Base-by-base conservation (phyloP, 2,888 invertebrate genomes). In the Chrysolina americana region DNA sequence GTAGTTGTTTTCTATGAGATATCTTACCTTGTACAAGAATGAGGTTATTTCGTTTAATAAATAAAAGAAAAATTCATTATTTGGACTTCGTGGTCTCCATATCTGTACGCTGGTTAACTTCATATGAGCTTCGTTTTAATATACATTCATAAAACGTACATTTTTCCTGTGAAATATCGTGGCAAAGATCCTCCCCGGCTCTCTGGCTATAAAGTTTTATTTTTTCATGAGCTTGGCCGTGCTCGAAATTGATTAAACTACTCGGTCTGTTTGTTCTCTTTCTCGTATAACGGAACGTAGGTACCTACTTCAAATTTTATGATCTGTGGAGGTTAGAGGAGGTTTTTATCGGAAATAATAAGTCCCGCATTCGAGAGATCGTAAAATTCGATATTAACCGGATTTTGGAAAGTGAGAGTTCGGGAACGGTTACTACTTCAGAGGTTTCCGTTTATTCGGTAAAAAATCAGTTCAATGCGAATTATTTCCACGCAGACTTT, bases 241-340 rank as follows among this genome's bases (percentile, higher is more conserved):
- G 21, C 53, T 53, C 53, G 21, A 53, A 53, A 21, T 53, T 53
- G 53, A 53, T 53, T 53, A 53, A 53, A 53, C 53, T 53, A 13
- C 15, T 1, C 21, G 19, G 21, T 53, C 19, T 53, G 53, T 23
- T 53, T 53, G 53, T 53, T 53, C 53, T 53, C 21, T 53, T 53
- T 21, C 53, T 53, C 19, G 21, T 53, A 13, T 4, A 53, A 13
- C 53, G 21, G 21, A 53, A 53, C 53, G 21, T 53, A 23, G 21
- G 3, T 53, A 21, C 53, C 53, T 53, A 53, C 53, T 53, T 21
- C 19, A 53, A 53, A 53, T 53, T 53, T 53, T 21, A 53, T 53
- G 21, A 53, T 53, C 19, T 53, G 53, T 21, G 13, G 21, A 21
- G 53, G 53, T 21, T 53, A 13, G 53, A 21, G 48, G 48, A 48